These are phyloP conservation scores for Cryptops parisi DNA, from an alignment of 2,888 invertebrate genomes.

Conservation along the genomic window DNA sequence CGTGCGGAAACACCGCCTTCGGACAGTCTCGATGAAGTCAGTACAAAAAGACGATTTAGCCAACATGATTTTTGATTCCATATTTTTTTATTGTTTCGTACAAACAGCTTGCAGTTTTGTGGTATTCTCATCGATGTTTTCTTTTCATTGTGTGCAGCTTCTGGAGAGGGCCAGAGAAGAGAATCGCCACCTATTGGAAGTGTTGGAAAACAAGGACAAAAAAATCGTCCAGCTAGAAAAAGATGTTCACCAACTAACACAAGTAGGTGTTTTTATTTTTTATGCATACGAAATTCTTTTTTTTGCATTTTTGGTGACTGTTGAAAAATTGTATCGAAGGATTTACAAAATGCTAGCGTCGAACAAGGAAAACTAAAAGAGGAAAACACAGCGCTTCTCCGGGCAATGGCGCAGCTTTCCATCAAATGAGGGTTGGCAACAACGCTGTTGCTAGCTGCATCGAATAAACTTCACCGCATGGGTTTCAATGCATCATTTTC, in stretches of 20 bases:
- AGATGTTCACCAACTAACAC: constrained; percentile 30
- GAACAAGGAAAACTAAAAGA: constrained; percentile 31
- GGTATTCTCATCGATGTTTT: not conserved
- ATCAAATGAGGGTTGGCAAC: constrained; percentile 6
- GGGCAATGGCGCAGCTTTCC: constrained; percentile 30
- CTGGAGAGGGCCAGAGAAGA: constrained; percentile 34
- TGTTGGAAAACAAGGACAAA: constrained; percentile 33
- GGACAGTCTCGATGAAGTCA: constrained; percentile 33
- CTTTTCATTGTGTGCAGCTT: constrained; percentile 24
- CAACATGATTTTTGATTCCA: not conserved
- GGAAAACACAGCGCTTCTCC: constrained; percentile 31
- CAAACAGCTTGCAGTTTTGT: not conserved
- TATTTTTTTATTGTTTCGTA: not conserved
- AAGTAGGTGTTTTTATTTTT: constrained; percentile 24
- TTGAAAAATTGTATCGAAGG: too few relatives aligned
- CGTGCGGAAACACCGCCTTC: constrained; percentile 32
- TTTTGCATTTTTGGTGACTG: not conserved
- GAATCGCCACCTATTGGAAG: constrained; percentile 31
- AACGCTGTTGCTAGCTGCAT: too few relatives aligned
- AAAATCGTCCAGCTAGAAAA: constrained; percentile 32
- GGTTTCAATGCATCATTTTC: too few relatives aligned
- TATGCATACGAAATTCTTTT: constrained; percentile 3
- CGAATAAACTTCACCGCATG: too few relatives aligned
- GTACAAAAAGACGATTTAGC: too few relatives aligned
- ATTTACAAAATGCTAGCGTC: constrained; percentile 10